These are phyloP conservation scores for Numenius phaeopus DNA, from an alignment of 2,797 vertebrate genomes.

Conservation along the genomic window DNA sequence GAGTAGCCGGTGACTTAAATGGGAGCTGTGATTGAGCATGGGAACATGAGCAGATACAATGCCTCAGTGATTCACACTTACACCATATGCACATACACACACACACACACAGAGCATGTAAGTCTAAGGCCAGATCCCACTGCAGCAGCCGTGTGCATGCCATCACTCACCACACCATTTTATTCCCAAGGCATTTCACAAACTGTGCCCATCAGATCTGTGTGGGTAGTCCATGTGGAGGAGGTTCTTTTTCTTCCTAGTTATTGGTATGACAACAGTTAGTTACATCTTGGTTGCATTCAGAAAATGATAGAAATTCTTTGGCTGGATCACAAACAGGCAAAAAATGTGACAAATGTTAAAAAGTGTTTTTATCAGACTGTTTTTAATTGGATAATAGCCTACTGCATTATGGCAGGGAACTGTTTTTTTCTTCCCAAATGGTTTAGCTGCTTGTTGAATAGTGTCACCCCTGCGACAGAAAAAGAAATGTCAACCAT, in stretches of 20 bases:
- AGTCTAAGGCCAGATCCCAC: background rate
- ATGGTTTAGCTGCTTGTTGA: background rate
- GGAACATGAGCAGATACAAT: background rate
- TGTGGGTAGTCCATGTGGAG: constrained; percentile 59
- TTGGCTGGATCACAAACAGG: constrained; percentile 59
- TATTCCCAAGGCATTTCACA: constrained; percentile 43
- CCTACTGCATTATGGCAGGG: constrained; percentile 46
- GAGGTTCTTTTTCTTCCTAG: constrained; percentile 64
- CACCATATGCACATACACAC: background rate
- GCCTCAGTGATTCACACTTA: background rate
- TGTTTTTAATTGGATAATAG: constrained; percentile 37
- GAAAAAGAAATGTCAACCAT: background rate
- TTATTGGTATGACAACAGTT: constrained; percentile 64
- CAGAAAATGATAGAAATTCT: constrained; percentile 51
- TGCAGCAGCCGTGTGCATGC: background rate
- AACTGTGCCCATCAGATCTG: constrained; percentile 46
- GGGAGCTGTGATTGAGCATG: background rate
- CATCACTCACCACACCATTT: background rate
- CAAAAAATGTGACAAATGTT: constrained; percentile 57
- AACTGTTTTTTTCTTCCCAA: background rate
- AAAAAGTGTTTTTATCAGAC: constrained; percentile 18
- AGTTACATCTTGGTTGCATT: constrained; percentile 47
- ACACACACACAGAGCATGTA: rapidly evolving
- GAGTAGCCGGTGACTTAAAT: background rate
- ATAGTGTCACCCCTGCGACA: background rate